A percentile compares a stretch with the other conserved stretches of the same genome.
phyloP scores from a whole-genome alignment of 2,113 vertebrate species.

The Climacteris rufus region DNA sequence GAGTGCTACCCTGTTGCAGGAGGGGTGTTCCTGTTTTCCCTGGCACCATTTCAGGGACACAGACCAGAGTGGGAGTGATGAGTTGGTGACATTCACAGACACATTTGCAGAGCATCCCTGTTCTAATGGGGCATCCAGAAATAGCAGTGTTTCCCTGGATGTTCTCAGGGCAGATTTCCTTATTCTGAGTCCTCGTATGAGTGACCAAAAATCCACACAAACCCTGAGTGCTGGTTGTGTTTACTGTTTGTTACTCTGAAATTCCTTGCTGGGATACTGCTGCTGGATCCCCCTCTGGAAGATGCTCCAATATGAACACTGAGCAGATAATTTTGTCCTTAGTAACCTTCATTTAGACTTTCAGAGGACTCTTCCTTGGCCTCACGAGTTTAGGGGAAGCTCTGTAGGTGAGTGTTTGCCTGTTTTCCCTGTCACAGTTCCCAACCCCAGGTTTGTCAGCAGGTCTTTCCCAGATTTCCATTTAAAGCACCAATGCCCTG shows the following conservation, averaged over 20 bases:
- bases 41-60: not conserved
- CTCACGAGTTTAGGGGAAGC: rapidly evolving
- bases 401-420: not conserved
- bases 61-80: not conserved
- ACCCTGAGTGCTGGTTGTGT: not conserved
- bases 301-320: not conserved
- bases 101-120: not conserved
- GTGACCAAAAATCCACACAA: rapidly evolving
- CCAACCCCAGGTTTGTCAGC: not conserved
- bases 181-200: not conserved
- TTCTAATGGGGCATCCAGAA: not conserved
- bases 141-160: not conserved
- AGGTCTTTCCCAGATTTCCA: not conserved
- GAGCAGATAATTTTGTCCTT: not conserved
- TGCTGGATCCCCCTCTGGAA: not conserved
- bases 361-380: not conserved
- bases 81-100: not conserved
- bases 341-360: not conserved
- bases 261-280: not conserved
- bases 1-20: not conserved
- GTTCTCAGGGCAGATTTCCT: not conserved
- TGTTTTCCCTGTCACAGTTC: not conserved
- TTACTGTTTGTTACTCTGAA: not conserved
- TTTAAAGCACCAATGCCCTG: not conserved
- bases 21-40: not conserved